Evolutionary conservation across 2,797 vertebrate species (phyloP), one percentile per base, ranked within the genome.

Genomic region (Uromys caudimaculatus): DNA sequence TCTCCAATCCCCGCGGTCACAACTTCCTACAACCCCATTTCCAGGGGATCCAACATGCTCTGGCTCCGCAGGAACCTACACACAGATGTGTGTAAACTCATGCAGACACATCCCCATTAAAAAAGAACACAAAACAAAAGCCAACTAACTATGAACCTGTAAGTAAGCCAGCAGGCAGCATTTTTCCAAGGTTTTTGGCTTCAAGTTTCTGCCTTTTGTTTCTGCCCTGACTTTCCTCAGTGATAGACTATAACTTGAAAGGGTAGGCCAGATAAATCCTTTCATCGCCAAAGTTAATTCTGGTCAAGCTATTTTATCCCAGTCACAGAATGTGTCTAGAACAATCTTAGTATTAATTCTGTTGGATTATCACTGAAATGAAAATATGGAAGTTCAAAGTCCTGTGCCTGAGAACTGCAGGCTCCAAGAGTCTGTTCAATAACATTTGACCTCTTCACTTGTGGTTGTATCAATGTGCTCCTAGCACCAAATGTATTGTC

Each of bases 311-410:
- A 44, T 83, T 83, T 44, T 32, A 83, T 44, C 58, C 38, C 58
- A 62, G 8, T 16, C 11, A 62, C 12, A 85, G 82, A 62, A 13
- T 23, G 3, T 85, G 35, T 52, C 19, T 85, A 67, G 32, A 52
- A 85, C 12, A 32, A 47, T 41, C 38, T 7, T 79, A 62, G n/a
- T 47, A 81, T 91, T 95, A 78, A 88, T 91, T 92, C 92, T 32
- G 6, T 21, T 69, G 24, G 50, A 38, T 94, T 83, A 75, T 24
- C 24, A 56, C 1, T 75, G 50, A 76, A 76, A 62, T 76, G 27
- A 83, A 94, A 93, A 71, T n/a, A 91, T 11, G 29, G 47, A 64
- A 58, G 24, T 78, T 93, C 85, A 78, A 97, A 96, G n/a, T 50
- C 81, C 41, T 77, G 1, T 41, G 11, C 69, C 75, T 14, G 88